phyloP scores from a whole-genome alignment of 1,140 invertebrate genomes.

The Pinna nobilis region DNA sequence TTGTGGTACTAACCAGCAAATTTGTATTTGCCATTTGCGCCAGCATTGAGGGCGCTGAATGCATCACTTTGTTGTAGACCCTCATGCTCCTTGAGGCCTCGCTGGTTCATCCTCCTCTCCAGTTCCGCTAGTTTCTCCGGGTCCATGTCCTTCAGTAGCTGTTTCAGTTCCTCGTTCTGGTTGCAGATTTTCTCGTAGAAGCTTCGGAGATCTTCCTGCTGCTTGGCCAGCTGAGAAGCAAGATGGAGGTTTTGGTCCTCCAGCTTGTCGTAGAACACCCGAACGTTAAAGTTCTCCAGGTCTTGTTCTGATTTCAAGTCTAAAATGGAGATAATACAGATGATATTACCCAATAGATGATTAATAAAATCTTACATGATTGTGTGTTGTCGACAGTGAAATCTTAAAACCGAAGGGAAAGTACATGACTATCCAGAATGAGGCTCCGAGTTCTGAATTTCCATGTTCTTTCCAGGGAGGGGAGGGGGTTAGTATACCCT shows the following conservation, averaged over 20 bases:
- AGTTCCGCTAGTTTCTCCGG: slow-evolving; percentile 63
- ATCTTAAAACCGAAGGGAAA: too few species aligned
- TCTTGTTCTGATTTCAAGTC: slow-evolving; percentile 51
- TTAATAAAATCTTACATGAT: not conserved
- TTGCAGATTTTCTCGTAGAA: slow-evolving; percentile 69
- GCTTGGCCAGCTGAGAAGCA: slow-evolving; percentile 69
- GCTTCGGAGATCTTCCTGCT: slow-evolving; percentile 65
- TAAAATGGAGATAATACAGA: too few species aligned
- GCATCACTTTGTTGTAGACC: slow-evolving; percentile 48
- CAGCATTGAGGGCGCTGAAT: slow-evolving; percentile 55
- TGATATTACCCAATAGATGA: not conserved
- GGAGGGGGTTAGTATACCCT: too few species aligned
- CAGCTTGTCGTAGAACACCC: slow-evolving; percentile 72
- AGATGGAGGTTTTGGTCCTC: slow-evolving; percentile 73
- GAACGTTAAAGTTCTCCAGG: slow-evolving; percentile 71
- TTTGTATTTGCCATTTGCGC: slow-evolving; percentile 45
- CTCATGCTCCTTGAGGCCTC: slow-evolving; percentile 35
- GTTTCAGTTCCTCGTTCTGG: slow-evolving; percentile 68
- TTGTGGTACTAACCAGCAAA: slow-evolving; percentile 43
- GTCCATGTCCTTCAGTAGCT: slow-evolving; percentile 65
- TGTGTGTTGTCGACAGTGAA: not conserved
- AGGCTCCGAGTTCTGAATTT: too few species aligned
- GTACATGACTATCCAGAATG: too few species aligned
- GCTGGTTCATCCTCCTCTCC: slow-evolving; percentile 45
- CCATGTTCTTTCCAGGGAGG: too few species aligned